These are phyloP conservation scores for Gymnarchus niloticus DNA, from an alignment of 2,113 vertebrate genomes.

Conservation along the genomic window DNA sequence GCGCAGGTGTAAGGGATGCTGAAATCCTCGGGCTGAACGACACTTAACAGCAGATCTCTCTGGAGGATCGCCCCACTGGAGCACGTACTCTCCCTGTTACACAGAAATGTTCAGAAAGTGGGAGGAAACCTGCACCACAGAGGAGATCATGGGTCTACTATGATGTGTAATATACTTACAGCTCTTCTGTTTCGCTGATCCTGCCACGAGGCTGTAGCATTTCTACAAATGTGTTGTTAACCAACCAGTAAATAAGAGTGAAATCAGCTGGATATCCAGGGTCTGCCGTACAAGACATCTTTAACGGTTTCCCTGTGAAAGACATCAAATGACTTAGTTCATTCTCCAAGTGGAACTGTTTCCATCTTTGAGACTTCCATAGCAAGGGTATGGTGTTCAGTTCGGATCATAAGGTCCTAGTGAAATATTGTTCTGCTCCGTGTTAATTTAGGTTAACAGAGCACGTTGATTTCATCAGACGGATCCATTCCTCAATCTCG, in stretches of 20 bases:
- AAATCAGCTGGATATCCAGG: slow-evolving; percentile 36
- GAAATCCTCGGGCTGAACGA: slow-evolving; percentile 37
- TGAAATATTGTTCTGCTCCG: too few relatives aligned
- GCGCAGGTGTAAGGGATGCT: slow-evolving; percentile 53
- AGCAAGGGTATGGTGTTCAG: too few relatives aligned
- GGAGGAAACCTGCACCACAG: neutral
- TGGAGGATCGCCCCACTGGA: slow-evolving; percentile 18
- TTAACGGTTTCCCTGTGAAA: slow-evolving; percentile 39
- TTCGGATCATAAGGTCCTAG: too few relatives aligned
- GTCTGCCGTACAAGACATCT: slow-evolving; percentile 46
- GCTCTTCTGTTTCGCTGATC: slow-evolving; percentile 50
- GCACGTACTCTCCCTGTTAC: neutral
- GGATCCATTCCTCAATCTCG: too few relatives aligned
- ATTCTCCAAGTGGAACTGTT: too few relatives aligned
- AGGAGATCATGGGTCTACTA: neutral
- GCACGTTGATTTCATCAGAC: too few relatives aligned
- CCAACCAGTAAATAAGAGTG: slow-evolving; percentile 70
- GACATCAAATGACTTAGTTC: neutral
- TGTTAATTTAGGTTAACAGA: too few relatives aligned
- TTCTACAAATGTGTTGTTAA: slow-evolving; percentile 65
- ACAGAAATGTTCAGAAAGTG: neutral
- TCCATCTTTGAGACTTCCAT: too few relatives aligned
- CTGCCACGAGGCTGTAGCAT: slow-evolving; percentile 32
- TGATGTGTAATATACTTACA: slow-evolving; percentile 46
- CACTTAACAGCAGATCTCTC: slow-evolving; percentile 47